Evolutionary conservation across 2,113 vertebrate genomes (phyloP), one percentile per base, ranked within the genome.

Genomic region (mouse (Mus musculus)): DNA sequence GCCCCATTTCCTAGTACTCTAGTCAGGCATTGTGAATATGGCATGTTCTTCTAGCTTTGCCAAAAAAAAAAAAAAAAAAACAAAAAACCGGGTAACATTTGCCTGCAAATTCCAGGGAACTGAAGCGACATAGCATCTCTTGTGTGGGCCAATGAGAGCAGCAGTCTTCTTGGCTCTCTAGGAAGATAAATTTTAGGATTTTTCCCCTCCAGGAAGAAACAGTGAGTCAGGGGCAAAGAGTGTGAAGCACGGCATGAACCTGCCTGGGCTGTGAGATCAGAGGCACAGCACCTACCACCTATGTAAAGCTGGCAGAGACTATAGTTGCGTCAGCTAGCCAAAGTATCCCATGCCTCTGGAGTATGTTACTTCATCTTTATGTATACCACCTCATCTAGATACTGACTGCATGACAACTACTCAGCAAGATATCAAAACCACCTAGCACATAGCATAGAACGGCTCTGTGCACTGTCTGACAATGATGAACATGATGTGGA

Each of bases 51-150:
- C 26, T n/a, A 71, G 49, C n/a, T 76, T 91, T 88, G 92, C 77
- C 95, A 95, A 88, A 91, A 94, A 97, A 33, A 61, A 56, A 56
- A 52, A 54, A 54, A 54, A 54, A 8, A 56, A 56, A 52, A 54
- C 12, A 54, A 54, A 8, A 39, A 67, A 94, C 90, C 81, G 39
- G 65, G 46, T 65, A 87, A 61, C 54, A 93, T 91, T 90, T 94
- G 82, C 78, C 56, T 91, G 52, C 59, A 56, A 22, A 92, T 93
- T 77, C 93, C 78, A 88, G 71, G 9, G 22, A 61, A 49, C 9
- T 2, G n/a, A 86, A 95, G 84, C 59, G 49, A n/a, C 6, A 22
- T 4, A 26, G 24, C 72, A 42, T 52, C 42, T 65, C 92, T 54
- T 6, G 30, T 42, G 82, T 7, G 42, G 63, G 39, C 69, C 84